These are phyloP conservation scores for Tinea pellionella DNA, from an alignment of 2,888 invertebrate genomes.

Conservation along the genomic window DNA sequence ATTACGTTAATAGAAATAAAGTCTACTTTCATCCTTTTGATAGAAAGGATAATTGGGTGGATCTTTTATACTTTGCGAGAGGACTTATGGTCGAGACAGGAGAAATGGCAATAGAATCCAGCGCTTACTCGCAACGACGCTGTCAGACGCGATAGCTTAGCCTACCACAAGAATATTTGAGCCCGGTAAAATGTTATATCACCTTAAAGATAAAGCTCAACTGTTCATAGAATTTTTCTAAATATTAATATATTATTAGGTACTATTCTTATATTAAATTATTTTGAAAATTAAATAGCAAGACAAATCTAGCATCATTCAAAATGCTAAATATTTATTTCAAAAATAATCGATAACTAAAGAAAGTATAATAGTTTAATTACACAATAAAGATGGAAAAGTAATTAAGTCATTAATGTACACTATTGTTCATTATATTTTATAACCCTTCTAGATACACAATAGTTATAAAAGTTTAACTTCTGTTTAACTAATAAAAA, in stretches of 20 bases:
- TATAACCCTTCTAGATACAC: background rate
- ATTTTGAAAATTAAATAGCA: too few relatives aligned
- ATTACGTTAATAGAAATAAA: conserved; percentile 29
- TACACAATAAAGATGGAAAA: background rate
- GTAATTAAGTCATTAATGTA: background rate
- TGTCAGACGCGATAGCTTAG: conserved; percentile 15
- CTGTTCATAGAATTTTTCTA: too few relatives aligned
- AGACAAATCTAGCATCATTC: too few relatives aligned
- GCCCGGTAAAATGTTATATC: background rate
- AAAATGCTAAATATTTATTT: too few relatives aligned
- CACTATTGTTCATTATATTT: background rate
- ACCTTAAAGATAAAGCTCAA: too few relatives aligned
- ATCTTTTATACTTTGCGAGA: conserved; percentile 29
- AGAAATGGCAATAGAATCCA: conserved; percentile 22
- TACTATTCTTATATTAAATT: too few relatives aligned
- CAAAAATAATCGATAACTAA: too few relatives aligned
- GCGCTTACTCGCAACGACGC: conserved; percentile 23
- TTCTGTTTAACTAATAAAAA: too few relatives aligned
- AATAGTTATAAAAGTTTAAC: background rate
- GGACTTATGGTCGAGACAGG: conserved; percentile 10
- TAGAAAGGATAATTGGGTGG: conserved; percentile 30
- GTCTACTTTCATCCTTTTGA: conserved; percentile 34
- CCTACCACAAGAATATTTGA: background rate
- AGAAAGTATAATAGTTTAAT: too few relatives aligned
- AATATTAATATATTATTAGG: background rate